Base-by-base conservation (phyloP, 37 sponge, comb jelly and placozoan genomes). In the Geodia barretti region DNA sequence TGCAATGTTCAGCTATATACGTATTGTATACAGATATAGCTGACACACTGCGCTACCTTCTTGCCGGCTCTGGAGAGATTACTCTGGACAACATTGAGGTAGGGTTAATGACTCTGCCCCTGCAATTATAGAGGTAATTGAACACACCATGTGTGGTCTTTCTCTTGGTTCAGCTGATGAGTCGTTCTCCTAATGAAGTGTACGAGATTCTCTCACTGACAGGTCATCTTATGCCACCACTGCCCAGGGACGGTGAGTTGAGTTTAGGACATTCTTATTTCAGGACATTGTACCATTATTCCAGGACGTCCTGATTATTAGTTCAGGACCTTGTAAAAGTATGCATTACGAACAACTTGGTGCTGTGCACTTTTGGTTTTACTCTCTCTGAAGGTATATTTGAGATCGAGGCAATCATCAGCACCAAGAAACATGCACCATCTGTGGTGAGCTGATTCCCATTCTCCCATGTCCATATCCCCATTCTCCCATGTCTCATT, bases 21-120 rank as follows among this genome's bases (percentile, higher is more conserved):
- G 11, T 61, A 38, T 31, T 83, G 25, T 4, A 1, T 34, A 33
- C 64, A 94, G 94, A 83, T 66, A 87, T 94, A n/a, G 92, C 88
- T 31, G 91, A 90, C 39, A 94, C 91, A 37, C 72, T 94, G 68
- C 68, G 84, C 4, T 94, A 90, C 83, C 68, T 90, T 33, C 66
- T 94, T 33, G 62, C 86, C 30, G 94, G 94, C 0, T 81, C 92
- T 65, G 84, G 76, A 3, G 88, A 94, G 39, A 74, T 81, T 17
- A 87, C 84, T 21, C 60, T 76, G 62, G 92, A 87, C 32, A 86
- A 74, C 36, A 66, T 94, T 24, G 91, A 94, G 91, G 94, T 94
- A 33, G 37, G 31, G n/a, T 31, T 71, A 35, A 36, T 8, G 36
- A 71, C 32, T n/a, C n/a, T n/a, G n/a, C n/a, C n/a, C n/a, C n/a